Evolutionary conservation across 2,113 vertebrate species (phyloP).

Genomic region (Crotalus tigris): DNA sequence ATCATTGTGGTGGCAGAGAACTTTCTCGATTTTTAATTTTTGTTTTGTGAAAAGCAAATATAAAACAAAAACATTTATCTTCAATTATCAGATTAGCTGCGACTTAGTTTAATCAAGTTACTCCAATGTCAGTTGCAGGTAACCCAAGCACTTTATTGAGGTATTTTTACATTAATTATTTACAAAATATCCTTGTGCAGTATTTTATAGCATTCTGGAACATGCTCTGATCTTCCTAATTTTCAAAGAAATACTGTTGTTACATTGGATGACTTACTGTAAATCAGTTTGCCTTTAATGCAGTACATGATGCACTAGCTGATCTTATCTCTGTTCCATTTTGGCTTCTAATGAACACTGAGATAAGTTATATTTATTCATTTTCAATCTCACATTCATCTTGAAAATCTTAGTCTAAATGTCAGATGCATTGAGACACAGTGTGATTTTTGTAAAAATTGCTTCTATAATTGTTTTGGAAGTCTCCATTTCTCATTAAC

Average conservation of each 20-base stretch:
- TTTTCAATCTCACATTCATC: not conserved
- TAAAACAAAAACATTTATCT: slow-evolving; percentile 1
- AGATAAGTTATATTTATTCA: not conserved
- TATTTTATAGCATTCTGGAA: not conserved
- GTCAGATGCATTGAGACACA: not conserved
- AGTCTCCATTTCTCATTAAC: not conserved
- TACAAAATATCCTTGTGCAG: not conserved
- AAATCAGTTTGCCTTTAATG: not conserved
- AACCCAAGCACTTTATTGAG: not conserved
- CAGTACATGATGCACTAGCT: not conserved
- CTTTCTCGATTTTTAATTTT: not conserved
- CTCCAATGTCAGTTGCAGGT: not conserved
- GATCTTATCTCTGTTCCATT: not conserved
- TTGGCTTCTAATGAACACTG: not conserved
- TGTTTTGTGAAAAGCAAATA: not conserved
- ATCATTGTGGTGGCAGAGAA: not conserved
- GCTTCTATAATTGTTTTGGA: not conserved
- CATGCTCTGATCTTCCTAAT: not conserved
- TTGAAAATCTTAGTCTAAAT: not conserved
- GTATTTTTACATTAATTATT: not conserved
- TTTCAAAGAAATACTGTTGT: not conserved
- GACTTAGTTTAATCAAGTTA: not conserved
- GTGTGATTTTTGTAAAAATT: not conserved
- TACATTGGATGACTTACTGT: not conserved
- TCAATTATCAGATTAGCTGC: not conserved